Base-by-base conservation (phyloP, 2,797 vertebrate genomes). In the Spondyliosoma cantharus region DNA sequence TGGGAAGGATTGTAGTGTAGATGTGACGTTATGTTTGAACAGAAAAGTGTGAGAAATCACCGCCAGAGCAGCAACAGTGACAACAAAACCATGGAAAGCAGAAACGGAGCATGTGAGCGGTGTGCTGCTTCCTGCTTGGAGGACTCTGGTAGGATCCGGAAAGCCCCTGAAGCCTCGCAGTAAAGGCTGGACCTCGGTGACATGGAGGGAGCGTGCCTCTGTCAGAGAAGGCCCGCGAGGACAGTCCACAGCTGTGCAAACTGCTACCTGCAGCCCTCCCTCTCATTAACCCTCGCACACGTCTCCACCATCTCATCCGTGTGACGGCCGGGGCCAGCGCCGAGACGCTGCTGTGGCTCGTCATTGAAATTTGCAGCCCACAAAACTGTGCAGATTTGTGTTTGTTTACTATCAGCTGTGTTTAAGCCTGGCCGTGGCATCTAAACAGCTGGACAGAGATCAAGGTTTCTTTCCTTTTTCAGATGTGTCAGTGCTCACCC, bases 201-300 rank as follows among this genome's bases (percentile, higher is more conserved):
- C 70, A 76, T 63, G 54, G 19, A 63, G 80, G 76, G 71, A 80
- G 84, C 17, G 85, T 69, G 76, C 70, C 70, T 27, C 65, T 45
- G 46, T 87, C 57, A 65, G 74, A 71, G 58, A 50, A 83, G 82
- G 43, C 71, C 29, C 25, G 16, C 3, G 7, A 71, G 78, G 76
- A 74, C 64, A 49, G 67, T 68, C 62, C 56, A 60, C 87, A 93
- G 91, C 91, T 93, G 88, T 86, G 71, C 81, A 90, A 88, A 92
- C 85, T 74, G 49, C 74, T 71, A 86, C 80, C 74, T 88, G 83
- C 80, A 71, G 49, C 76, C 50, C 8, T 37, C 37, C 63, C 65
- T 27, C 76, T 70, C 29, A 37, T 37, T 37, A 37, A 37, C 9
- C 48, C 46, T 13, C 20, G 17, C 25, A 37, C 2, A 27, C 22